Evolutionary conservation across 2,113 vertebrate species (phyloP).

Genomic region (Orthonyx spaldingii): DNA sequence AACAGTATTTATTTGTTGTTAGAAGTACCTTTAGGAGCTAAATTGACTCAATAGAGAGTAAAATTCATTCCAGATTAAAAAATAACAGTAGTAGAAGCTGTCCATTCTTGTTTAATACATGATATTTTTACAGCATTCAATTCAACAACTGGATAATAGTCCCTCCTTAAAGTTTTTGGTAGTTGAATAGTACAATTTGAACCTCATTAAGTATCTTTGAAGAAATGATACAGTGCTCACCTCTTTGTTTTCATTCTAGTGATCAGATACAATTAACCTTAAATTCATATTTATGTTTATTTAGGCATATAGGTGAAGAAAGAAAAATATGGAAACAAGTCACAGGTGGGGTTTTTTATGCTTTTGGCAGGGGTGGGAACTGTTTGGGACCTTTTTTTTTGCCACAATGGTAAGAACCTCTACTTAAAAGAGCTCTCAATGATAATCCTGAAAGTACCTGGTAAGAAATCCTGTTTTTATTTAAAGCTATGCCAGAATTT

Average conservation of each 20-base stretch:
- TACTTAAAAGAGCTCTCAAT: not conserved
- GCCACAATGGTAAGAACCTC: rapidly evolving
- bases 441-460: not conserved
- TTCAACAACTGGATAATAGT: not conserved
- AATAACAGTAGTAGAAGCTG: not conserved
- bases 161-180: not conserved
- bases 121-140: not conserved
- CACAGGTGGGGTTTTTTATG: rapidly evolving
- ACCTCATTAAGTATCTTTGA: not conserved
- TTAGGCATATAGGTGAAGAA: not conserved
- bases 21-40: not conserved
- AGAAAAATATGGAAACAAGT: not conserved
- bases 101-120: not conserved
- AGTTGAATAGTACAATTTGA: not conserved
- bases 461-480: not conserved
- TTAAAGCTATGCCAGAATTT: not conserved
- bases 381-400: not conserved
- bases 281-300: not conserved
- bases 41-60: not conserved
- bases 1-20: not conserved
- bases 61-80: not conserved
- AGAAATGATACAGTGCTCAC: rapidly evolving
- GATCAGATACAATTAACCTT: not conserved
- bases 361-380: not conserved
- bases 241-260: not conserved